Conservation (phyloP, 2,888 invertebrate species). For the Emmelina monodactyla region DNA sequence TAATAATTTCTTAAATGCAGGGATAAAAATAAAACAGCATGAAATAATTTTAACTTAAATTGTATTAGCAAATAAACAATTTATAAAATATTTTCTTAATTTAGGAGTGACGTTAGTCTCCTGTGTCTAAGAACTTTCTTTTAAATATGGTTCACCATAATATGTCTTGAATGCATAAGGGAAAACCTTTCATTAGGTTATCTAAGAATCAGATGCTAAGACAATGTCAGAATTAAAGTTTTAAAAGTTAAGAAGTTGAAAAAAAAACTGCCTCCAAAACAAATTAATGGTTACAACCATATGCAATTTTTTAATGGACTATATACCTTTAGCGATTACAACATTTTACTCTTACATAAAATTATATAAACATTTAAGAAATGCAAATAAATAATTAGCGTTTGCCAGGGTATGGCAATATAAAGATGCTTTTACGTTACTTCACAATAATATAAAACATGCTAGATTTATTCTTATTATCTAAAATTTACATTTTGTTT, state of each 20-base stretch:
- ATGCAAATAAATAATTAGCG: constrained; percentile 65
- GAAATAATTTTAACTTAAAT: constrained; percentile 66
- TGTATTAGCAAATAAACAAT: constrained; percentile 68
- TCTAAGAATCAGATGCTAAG: too few relatives aligned
- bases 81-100: constrained; percentile 61
- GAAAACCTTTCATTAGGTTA: too few relatives aligned
- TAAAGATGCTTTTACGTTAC: constrained; percentile 51
- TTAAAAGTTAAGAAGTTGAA: too few relatives aligned
- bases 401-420: constrained; percentile 43
- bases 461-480: constrained; percentile 50
- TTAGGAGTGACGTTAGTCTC: constrained; percentile 40
- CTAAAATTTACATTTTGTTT: constrained; percentile 59
- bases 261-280: too few relatives aligned
- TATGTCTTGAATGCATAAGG: too few relatives aligned
- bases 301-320: constrained; percentile 26
- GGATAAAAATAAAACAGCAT: constrained; percentile 28
- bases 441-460: constrained; percentile 63
- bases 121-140: constrained; percentile 34
- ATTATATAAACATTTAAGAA: constrained; percentile 59
- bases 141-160: too few relatives aligned
- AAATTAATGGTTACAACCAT: too few relatives aligned
- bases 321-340: constrained; percentile 42
- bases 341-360: constrained; percentile 41
- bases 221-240: too few relatives aligned
- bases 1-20: too few relatives aligned